These are phyloP conservation scores for Neogale vison DNA, from an alignment of 2,113 vertebrate species.

Conservation along the genomic window DNA sequence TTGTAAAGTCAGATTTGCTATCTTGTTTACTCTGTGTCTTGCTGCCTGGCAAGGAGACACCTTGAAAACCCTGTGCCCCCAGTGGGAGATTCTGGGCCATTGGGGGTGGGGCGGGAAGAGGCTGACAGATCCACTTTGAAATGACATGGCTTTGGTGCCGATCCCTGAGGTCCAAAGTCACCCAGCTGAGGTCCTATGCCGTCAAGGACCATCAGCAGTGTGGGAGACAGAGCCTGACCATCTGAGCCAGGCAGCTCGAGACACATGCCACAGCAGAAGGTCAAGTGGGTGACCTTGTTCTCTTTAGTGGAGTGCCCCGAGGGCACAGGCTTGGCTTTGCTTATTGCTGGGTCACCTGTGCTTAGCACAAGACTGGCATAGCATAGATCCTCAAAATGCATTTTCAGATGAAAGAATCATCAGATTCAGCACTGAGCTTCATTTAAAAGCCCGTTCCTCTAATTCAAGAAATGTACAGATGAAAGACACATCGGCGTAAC, in stretches of 20 bases:
- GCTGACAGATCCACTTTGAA: not conserved
- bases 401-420: not conserved
- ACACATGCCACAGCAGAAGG: not conserved
- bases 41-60: not conserved
- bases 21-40: not conserved
- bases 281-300: too few species aligned
- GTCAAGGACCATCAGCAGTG: not conserved
- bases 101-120: too few species aligned
- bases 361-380: not conserved
- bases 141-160: not conserved
- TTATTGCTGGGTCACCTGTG: not conserved
- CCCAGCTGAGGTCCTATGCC: not conserved
- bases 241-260: not conserved
- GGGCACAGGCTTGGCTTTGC: not conserved
- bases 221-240: not conserved
- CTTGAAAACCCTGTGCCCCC: not conserved
- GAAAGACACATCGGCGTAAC: not conserved
- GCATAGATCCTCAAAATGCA: not conserved
- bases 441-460: not conserved
- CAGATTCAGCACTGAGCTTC: not conserved
- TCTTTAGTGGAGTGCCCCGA: accelerated
- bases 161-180: too few species aligned
- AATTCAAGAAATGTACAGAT: not conserved
- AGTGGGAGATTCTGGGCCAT: not conserved
- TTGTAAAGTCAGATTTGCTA: not conserved